Evolutionary conservation across 2,797 vertebrate genomes (phyloP).

Genomic region (Cheirogaleus major): DNA sequence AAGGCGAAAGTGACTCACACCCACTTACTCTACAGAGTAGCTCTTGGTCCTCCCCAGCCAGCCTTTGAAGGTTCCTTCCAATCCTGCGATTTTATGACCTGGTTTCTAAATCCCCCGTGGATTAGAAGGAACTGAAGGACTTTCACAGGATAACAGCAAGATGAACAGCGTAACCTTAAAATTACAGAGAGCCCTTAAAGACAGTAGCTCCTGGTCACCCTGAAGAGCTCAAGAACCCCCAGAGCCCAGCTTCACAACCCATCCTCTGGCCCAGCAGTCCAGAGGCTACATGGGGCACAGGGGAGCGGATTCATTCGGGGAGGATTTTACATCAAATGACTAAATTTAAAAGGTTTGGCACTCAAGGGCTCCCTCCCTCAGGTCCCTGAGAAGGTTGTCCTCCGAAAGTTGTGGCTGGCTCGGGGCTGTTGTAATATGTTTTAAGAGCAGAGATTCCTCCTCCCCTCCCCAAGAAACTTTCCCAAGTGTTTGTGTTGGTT

Average conservation of each 20-base stretch:
- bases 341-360: not conserved
- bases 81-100: not conserved
- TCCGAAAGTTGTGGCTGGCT: not conserved
- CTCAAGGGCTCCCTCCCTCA: not conserved
- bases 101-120: slow-evolving; percentile 12
- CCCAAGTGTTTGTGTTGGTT: not conserved
- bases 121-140: slow-evolving; percentile 23
- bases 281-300: not conserved
- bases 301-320: not conserved
- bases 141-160: not conserved
- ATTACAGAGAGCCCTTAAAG: not conserved
- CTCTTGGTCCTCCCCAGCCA: not conserved
- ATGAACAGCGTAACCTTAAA: not conserved
- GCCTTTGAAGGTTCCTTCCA: slow-evolving; percentile 1
- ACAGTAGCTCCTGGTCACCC: not conserved
- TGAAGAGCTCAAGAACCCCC: not conserved
- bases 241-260: too few relatives aligned
- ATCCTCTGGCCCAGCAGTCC: not conserved
- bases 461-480: not conserved
- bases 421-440: not conserved
- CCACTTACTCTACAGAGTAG: not conserved
- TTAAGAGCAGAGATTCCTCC: not conserved
- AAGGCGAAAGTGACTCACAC: not conserved
- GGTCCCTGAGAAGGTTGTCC: not conserved
- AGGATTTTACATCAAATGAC: not conserved